These are phyloP conservation scores for Rhamnusium bicolor DNA, from an alignment of 2,888 invertebrate genomes.

Conservation along the genomic window DNA sequence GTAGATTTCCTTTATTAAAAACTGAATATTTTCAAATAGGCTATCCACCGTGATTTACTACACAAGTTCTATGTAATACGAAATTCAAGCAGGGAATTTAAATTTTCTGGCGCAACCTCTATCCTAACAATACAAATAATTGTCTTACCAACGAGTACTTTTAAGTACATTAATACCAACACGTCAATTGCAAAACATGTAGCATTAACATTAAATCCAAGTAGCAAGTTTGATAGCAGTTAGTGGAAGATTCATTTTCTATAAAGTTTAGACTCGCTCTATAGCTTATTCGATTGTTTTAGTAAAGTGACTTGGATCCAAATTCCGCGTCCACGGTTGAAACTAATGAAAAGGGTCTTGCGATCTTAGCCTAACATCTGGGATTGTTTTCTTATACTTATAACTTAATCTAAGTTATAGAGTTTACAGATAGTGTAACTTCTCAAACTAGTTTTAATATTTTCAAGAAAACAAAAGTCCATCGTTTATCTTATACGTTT, in stretches of 20 bases:
- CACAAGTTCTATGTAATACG: too few species aligned
- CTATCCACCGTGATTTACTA: too few species aligned
- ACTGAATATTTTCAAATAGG: too few species aligned
- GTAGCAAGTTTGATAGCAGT: background rate
- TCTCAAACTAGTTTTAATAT: background rate
- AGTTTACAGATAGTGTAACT: background rate
- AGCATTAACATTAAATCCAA: constrained; percentile 18
- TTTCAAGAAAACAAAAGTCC: too few species aligned
- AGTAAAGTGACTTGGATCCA: constrained; percentile 31
- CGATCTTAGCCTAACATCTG: constrained; percentile 11
- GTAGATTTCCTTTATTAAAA: too few species aligned
- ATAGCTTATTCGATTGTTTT: constrained; percentile 25
- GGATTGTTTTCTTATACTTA: constrained; percentile 27
- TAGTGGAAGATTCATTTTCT: background rate
- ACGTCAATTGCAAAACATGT: background rate
- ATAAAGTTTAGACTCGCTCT: constrained; percentile 8
- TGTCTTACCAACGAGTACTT: background rate
- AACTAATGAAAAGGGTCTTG: constrained; percentile 21
- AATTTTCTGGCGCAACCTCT: background rate
- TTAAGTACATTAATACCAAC: background rate
- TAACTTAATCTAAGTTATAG: constrained; percentile 13
- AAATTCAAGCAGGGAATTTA: too few species aligned
- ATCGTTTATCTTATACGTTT: too few species aligned
- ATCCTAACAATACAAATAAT: background rate
- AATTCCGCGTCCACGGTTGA: constrained; percentile 1